Base-by-base conservation (phyloP, 2,113 vertebrate species). In the Solea solea region DNA sequence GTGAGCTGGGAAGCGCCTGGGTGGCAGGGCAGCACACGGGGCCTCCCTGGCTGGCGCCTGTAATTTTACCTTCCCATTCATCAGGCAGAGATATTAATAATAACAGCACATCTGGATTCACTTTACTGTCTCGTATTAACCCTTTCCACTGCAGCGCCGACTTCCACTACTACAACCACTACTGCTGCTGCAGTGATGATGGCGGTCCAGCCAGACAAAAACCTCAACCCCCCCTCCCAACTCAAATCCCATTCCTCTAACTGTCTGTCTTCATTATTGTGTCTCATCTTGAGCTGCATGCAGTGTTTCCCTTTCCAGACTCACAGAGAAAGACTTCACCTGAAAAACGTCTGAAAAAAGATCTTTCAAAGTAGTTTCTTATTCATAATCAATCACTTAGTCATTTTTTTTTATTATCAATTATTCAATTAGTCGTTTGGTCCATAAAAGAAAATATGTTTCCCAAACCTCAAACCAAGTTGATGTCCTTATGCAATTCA, bases 1-100 rank as follows among this genome's bases (percentile, higher is more conserved):
- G 95, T 96, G 93, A 95, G 95, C 91, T 86, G 78, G 76, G 90
- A 94, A 83, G 93, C 84, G 92, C 94, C 91, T 92, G 93, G 91
- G 93, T 87, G 86, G 93, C 91, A 94, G 94, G 91, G 93, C 93
- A 92, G 84, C 51, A 44, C 57, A 76, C 85, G 90, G 95, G 94
- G 95, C 94, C 95, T 96, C 91, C 1, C 91, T 88, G 91, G 86
- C 93, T 93, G 95, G 94, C 94, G 95, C 95, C 95, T 93, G 95
- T 94, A 95, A 95, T 96, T 95, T 95, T 95, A 97, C 95, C 95
- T 97, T 96, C 94, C 95, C 95, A 96, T 96, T 96, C 96, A 96
- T 96, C 96, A 95, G 95, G 90, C 94, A 92, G 92, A 94, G 94
- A 97, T 96, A 96, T 94, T 96, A 96, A 95, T 96, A 95, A 96